These are phyloP conservation scores for Zhuqinia jingwanae DNA, from an alignment of 2,888 invertebrate species.

Conservation along the genomic window DNA sequence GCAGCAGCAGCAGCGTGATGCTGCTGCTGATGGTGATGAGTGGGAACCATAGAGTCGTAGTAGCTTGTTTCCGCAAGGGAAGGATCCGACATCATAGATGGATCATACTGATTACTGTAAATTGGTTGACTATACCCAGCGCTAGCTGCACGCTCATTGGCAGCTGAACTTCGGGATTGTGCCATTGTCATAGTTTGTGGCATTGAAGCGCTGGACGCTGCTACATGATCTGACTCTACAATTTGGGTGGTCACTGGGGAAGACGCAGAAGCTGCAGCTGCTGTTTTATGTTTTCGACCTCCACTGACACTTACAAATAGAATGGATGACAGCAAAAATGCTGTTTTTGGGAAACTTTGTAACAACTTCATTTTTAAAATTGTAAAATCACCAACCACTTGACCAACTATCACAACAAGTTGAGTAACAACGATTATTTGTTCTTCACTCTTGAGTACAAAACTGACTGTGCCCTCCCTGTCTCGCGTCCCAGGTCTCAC, in stretches of 20 bases:
- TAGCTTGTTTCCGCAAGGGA: constrained; percentile 33
- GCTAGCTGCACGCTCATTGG: constrained; percentile 22
- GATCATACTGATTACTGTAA: constrained; percentile 58
- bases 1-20: too few species aligned
- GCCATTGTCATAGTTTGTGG: constrained; percentile 11
- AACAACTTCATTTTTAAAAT: constrained; percentile 41
- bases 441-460: too few species aligned
- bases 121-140: constrained; percentile 56
- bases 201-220: not conserved
- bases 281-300: constrained; percentile 36
- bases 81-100: constrained; percentile 17
- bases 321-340: constrained; percentile 51
- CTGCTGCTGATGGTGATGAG: constrained; percentile 29
- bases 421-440: not conserved
- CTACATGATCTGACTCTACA: constrained; percentile 43
- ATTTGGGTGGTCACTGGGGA: constrained; percentile 34
- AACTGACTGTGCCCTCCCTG: not conserved
- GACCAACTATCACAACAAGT: not conserved
- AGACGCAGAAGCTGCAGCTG: not conserved
- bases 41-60: constrained; percentile 22
- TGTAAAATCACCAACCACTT: constrained; percentile 6
- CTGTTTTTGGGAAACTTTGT: constrained; percentile 10
- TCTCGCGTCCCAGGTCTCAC: constrained; percentile 33
- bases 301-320: constrained; percentile 42
- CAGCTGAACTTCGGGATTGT: constrained; percentile 51